Percentiles rank a stretch among this genome's conserved stretches.
Conservation (phyloP, 2,797 vertebrate genomes). For the Sciurus carolinensis region DNA sequence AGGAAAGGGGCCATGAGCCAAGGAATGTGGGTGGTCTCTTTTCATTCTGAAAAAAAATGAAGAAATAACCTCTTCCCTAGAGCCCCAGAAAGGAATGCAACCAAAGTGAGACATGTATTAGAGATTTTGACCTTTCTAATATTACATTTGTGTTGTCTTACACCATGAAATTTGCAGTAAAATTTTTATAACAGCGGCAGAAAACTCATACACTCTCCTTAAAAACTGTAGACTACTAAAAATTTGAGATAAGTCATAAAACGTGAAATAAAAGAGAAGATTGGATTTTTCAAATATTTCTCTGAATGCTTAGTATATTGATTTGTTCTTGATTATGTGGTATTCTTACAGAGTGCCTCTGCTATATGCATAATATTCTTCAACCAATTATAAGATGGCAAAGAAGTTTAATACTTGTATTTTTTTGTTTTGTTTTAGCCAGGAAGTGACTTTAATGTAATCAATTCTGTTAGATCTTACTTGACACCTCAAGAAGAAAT, state of each 20-base stretch:
- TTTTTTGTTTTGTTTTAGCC: slow-evolving; percentile 60
- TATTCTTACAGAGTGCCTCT: slow-evolving; percentile 20
- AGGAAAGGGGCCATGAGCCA: neutral
- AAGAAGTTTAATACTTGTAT: slow-evolving; percentile 20
- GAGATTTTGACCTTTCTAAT: slow-evolving; percentile 34
- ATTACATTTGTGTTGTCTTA: neutral
- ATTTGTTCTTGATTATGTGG: slow-evolving; percentile 6
- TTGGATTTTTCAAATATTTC: slow-evolving; percentile 19
- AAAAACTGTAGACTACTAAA: slow-evolving; percentile 22
- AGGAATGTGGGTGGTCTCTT: neutral
- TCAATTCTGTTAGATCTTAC: slow-evolving; percentile 25
- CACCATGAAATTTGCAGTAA: neutral
- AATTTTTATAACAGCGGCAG: slow-evolving; percentile 27
- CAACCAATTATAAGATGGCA: neutral
- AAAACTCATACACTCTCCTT: slow-evolving; percentile 48
- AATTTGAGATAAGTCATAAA: slow-evolving; percentile 45
- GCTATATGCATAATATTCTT: slow-evolving; percentile 11
- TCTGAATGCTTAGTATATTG: neutral
- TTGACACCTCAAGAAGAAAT: neutral
- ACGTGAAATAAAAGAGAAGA: slow-evolving; percentile 56
- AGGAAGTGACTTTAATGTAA: slow-evolving; percentile 26
- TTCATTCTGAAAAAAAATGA: neutral
- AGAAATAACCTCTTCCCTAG: neutral
- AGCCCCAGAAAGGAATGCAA: neutral
- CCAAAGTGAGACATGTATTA: neutral